Base-by-base conservation (phyloP, 2,888 invertebrate species). In the Ormyrus thymus region DNA sequence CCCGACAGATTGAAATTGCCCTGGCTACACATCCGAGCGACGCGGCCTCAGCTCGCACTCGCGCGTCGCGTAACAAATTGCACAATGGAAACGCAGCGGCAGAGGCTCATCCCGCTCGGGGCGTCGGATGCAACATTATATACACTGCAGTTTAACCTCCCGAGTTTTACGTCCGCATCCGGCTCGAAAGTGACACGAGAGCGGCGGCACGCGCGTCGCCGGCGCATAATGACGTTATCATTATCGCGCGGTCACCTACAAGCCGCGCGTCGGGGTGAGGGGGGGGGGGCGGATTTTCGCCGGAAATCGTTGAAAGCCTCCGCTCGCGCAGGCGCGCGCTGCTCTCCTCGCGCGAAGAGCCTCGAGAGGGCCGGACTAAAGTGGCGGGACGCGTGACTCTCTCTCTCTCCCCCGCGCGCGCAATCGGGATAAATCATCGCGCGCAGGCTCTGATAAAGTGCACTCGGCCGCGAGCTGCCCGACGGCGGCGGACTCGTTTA, bases 341-440 rank as follows among this genome's bases (percentile, higher is more conserved):
- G 29, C 29, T 29, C 29, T 29, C 29, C 56, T 0, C 48, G 72
- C 62, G 64, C 58, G 64, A 64, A 65, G 58, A 64, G 29, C 29
- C 56, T 77, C 61, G 45, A 72, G 61, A 85, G 88, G 86, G 87
- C 84, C 7, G 86, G 89, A 87, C 85, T 88, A 87, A 87, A 89
- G 88, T 89, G 88, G 86, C 86, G 85, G 87, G 88, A 89, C 89
- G 88, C 87, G 89, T 89, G 89, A 89, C 88, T 88, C 87, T 86
- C 86, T n/a, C 87, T 86, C 86, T 13, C 0, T 29, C 86, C 11
- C 0, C 8, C 15, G 10, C 8, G 29, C 29, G 29, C 29, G 55
- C 66, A 66, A 72, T 77, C 66, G 48, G 29, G 29, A 10, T 65
- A 72, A 72, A 66, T 72, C n/a, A 73, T 66, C 48, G 56, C 56